phyloP scores from a whole-genome alignment of 1,140 invertebrate genomes.

The Hycleus cichorii region DNA sequence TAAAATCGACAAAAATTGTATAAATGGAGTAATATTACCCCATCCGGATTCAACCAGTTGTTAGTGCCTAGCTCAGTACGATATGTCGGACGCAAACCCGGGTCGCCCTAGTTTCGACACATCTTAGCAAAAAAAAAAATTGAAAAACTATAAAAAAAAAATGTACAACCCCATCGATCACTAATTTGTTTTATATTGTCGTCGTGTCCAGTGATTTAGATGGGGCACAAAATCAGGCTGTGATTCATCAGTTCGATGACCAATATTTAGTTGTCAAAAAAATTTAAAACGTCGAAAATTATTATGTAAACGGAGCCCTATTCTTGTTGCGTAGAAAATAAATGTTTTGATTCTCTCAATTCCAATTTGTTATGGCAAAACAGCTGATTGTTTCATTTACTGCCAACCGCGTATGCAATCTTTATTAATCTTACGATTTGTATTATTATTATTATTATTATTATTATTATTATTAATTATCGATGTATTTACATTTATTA shows the following conservation, averaged over 20 bases:
- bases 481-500: no score
- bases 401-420: slow-evolving; percentile 18
- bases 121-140: neutral
- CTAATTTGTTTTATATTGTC: slow-evolving; percentile 6
- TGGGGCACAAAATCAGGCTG: slow-evolving; percentile 42
- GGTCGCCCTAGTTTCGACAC: slow-evolving; percentile 28
- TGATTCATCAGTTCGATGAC: slow-evolving; percentile 42
- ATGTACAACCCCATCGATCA: slow-evolving; percentile 23
- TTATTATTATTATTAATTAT: no score
- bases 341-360: neutral
- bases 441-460: no score
- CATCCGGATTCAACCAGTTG: slow-evolving; percentile 37
- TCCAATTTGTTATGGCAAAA: slow-evolving; percentile 17
- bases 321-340: no score
- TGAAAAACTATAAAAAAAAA: no score
- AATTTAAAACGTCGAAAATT: slow-evolving; percentile 12
- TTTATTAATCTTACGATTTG: no score
- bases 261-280: slow-evolving; percentile 41
- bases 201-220: slow-evolving; percentile 6
- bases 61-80: slow-evolving; percentile 40
- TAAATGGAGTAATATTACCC: slow-evolving; percentile 6
- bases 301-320: neutral
- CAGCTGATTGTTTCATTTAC: slow-evolving; percentile 24
- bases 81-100: slow-evolving; percentile 25
- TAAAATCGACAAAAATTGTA: no score